Evolutionary conservation across 2,797 vertebrate genomes (phyloP).

Genomic region (Tachyglossus aculeatus): DNA sequence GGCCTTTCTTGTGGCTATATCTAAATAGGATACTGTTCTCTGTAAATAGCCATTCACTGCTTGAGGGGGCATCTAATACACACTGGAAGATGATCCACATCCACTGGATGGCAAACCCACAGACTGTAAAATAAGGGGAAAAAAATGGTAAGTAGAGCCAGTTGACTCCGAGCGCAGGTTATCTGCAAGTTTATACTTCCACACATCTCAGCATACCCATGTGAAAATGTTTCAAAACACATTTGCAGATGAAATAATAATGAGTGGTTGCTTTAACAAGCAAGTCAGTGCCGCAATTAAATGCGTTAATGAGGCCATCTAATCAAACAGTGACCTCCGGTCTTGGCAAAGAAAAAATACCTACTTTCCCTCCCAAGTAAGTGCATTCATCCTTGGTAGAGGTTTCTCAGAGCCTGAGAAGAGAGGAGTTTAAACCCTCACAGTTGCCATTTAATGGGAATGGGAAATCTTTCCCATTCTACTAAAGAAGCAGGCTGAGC

Average conservation of each 20-base stretch:
- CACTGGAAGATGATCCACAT: no score
- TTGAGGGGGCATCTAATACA: no score
- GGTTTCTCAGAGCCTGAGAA: not conserved
- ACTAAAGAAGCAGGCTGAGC: not conserved
- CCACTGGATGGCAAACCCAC: no score
- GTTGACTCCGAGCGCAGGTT: no score
- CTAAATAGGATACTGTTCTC: no score
- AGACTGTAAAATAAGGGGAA: no score
- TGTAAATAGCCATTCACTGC: no score
- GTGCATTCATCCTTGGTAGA: not conserved
- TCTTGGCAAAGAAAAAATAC: not conserved
- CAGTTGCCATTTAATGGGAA: not conserved
- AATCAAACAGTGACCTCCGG: constrained; percentile 11
- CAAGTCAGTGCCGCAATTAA: not conserved
- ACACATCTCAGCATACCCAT: no score
- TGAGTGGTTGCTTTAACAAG: not conserved
- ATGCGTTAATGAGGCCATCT: not conserved
- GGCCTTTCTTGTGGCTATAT: no score
- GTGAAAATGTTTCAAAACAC: no score
- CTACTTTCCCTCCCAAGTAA: not conserved
- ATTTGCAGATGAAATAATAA: not conserved
- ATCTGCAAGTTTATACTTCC: no score
- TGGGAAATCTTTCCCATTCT: not conserved
- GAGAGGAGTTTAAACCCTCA: not conserved
- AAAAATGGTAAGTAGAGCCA: no score